Evolutionary conservation across 2,797 vertebrate species (phyloP).

Genomic region (Macropodus opercularis): DNA sequence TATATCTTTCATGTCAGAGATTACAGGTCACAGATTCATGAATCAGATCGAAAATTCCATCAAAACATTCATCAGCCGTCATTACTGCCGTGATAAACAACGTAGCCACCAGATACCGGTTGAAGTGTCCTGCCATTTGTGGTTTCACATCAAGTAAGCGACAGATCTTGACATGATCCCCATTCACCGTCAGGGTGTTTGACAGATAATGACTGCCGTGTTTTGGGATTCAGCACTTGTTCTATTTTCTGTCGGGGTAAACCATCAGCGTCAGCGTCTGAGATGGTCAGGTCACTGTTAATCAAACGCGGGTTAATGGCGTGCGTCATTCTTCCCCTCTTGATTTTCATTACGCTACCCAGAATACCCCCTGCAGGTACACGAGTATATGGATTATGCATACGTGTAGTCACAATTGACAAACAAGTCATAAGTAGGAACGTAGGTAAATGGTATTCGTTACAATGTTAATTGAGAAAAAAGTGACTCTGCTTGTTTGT

Average conservation of each 20-base stretch:
- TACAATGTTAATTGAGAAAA: slow-evolving; percentile 4
- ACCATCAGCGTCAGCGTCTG: slow-evolving; percentile 60
- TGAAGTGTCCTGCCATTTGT: slow-evolving; percentile 56
- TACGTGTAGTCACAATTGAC: slow-evolving; percentile 13
- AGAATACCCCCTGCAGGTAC: slow-evolving; percentile 15
- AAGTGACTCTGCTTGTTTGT: neutral
- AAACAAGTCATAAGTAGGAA: slow-evolving; percentile 11
- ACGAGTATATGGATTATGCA: slow-evolving; percentile 17
- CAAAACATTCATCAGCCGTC: slow-evolving; percentile 54
- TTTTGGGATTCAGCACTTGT: slow-evolving; percentile 66
- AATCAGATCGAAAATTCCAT: slow-evolving; percentile 51
- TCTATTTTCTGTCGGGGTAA: slow-evolving; percentile 64
- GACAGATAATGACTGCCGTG: slow-evolving; percentile 65
- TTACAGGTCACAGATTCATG: slow-evolving; percentile 33
- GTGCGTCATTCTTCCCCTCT: slow-evolving; percentile 66
- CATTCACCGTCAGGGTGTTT: slow-evolving; percentile 36
- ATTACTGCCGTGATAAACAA: slow-evolving; percentile 66
- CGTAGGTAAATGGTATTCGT: neutral
- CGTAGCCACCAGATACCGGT: slow-evolving; percentile 18
- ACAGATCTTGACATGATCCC: slow-evolving; percentile 65
- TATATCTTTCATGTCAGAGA: slow-evolving; percentile 44
- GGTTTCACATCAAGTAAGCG: slow-evolving; percentile 54
- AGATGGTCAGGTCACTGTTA: slow-evolving; percentile 66
- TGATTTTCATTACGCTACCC: slow-evolving; percentile 51
- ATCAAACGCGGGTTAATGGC: slow-evolving; percentile 71